Base-by-base conservation (phyloP, 2,797 vertebrate species). In the Notolepis coatsorum region DNA sequence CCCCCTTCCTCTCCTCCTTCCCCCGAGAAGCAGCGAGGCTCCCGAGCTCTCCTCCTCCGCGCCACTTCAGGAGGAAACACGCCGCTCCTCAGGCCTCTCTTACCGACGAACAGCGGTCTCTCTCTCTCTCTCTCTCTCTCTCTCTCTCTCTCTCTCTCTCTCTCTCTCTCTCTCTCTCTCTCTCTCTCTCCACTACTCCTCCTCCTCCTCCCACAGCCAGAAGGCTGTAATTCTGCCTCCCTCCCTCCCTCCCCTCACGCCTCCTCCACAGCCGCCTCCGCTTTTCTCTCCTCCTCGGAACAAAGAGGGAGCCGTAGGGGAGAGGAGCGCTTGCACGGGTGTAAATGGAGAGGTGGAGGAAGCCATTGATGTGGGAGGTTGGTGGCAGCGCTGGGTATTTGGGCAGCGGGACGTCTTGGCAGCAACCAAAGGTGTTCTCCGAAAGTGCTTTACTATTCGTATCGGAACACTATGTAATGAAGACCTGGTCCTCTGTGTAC, bases 341-440 rank as follows among this genome's bases (percentile, higher is more conserved):
- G 80, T 74, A 74, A 82, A 83, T 81, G 75, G 81, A 74, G 73
- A 80, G 65, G 77, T 73, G 64, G 75, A 66, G 75, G 61, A 65
- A 59, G 65, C 79, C 77, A 79, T 80, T 81, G 80, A 82, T 81
- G 80, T 75, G 71, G 27, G 1, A 62, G 13, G 12, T 63, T 79
- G 80, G 82, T 71, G 76, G 71, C 58, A 80, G 63, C 73, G 12
- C 50, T 68, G 77, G 79, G 71, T 72, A 60, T 77, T 70, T 0
- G 24, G 27, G 7, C 13, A 27, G 24, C n/a, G n/a, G n/a, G 54
- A 65, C 57, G 51, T 73, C 68, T 71, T 21, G 38, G 53, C 74
- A 73, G 53, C 51, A 82, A 61, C 75, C 65, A 75, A 66, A 80
- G 63, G 69, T 66, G 72, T 23, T 46, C 62, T 47, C 50, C 43